These are phyloP conservation scores for Sphinx pinastri DNA, from an alignment of 2,888 invertebrate species.

Conservation along the genomic window DNA sequence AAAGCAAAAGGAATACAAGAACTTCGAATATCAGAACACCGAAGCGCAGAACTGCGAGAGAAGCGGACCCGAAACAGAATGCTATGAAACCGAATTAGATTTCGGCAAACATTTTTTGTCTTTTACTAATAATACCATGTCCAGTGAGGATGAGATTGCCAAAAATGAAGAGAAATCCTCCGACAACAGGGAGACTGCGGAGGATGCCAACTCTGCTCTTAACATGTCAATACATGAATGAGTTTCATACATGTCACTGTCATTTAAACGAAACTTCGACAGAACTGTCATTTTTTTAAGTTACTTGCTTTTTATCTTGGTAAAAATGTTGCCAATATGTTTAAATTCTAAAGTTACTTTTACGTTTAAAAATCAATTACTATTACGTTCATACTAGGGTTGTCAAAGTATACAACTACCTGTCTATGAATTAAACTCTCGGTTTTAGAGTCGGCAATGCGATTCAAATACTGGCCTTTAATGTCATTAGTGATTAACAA, in stretches of 20 bases:
- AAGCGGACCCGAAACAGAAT: slow-evolving; percentile 54
- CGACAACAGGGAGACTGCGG: slow-evolving; percentile 43
- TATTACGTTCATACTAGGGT: background rate
- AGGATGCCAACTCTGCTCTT: slow-evolving; percentile 53
- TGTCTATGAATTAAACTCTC: background rate
- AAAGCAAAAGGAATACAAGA: slow-evolving; percentile 71
- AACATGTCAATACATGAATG: slow-evolving; percentile 72
- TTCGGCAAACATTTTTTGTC: slow-evolving; percentile 76
- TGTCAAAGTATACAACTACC: background rate
- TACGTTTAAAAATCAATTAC: background rate
- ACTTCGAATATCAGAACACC: slow-evolving; percentile 44
- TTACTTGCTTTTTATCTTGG: background rate
- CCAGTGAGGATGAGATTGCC: slow-evolving; percentile 66
- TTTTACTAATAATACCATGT: slow-evolving; percentile 52
- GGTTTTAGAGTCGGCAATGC: background rate
- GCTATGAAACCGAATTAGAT: slow-evolving; percentile 61
- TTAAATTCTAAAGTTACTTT: background rate
- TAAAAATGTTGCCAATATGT: background rate
- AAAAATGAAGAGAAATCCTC: slow-evolving; percentile 45
- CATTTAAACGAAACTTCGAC: slow-evolving; percentile 6
- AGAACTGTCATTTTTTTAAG: background rate
- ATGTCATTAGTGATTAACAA: too few species aligned
- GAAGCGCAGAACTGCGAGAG: slow-evolving; percentile 52
- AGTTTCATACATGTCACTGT: slow-evolving; percentile 26
- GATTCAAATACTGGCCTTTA: background rate